Percentiles rank a stretch among this genome's conserved stretches.
Conservation (phyloP, 2,888 invertebrate genomes). For the Venusia cambrica region DNA sequence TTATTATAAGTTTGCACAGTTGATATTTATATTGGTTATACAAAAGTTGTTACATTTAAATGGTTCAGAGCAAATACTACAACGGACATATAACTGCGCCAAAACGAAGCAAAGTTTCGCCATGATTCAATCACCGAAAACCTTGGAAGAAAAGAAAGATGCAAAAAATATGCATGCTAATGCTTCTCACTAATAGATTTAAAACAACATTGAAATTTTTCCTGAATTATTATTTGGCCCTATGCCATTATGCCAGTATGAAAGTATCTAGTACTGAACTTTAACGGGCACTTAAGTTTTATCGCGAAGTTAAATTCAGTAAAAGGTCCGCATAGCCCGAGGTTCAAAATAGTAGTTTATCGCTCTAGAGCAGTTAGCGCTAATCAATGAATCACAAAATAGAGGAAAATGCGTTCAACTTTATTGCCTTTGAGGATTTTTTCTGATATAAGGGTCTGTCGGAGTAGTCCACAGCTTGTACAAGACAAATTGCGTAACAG, state of each 20-base stretch:
- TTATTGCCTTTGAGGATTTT: no score
- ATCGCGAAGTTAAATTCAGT: slow-evolving; percentile 31
- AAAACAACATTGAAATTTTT: slow-evolving; percentile 24
- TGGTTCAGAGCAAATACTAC: no score
- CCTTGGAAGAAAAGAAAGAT: slow-evolving; percentile 6
- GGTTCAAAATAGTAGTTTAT: slow-evolving; percentile 22
- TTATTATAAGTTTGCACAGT: no score
- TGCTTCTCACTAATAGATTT: slow-evolving; percentile 25
- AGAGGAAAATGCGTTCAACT: no score
- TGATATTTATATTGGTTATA: no score
- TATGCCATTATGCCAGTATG: slow-evolving; percentile 26
- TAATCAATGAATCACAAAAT: slow-evolving; percentile 53
- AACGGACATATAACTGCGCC: no score
- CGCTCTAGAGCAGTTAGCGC: slow-evolving; percentile 21
- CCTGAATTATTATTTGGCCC: slow-evolving; percentile 28
- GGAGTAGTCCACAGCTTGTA: no score
- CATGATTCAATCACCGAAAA: slow-evolving; percentile 1
- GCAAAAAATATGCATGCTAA: slow-evolving; percentile 17
- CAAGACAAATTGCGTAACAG: no score
- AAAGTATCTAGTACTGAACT: slow-evolving; percentile 25
- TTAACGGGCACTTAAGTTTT: slow-evolving; percentile 27
- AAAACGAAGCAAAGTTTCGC: no score
- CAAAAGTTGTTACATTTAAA: no score
- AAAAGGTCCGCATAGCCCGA: slow-evolving; percentile 22
- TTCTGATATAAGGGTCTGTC: no score